phyloP scores from a whole-genome alignment of 2,888 invertebrate species.

The Mactromeris polynyma region DNA sequence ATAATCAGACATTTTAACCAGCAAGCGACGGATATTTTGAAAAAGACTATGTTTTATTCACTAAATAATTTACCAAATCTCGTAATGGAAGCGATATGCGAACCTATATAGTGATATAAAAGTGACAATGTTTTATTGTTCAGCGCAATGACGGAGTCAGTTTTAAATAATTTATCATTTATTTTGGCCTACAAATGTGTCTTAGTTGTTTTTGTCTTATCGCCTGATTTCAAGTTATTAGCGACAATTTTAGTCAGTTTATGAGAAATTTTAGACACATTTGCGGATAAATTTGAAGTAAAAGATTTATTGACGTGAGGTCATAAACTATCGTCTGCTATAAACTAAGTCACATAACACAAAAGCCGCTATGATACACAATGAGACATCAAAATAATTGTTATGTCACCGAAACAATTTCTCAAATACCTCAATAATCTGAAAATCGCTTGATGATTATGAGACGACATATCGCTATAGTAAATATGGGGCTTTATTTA shows the following conservation, averaged over 20 bases:
- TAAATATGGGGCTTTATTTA: neutral
- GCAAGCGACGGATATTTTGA: too few relatives aligned
- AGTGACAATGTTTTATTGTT: too few relatives aligned
- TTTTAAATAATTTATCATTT: too few relatives aligned
- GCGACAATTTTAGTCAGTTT: neutral
- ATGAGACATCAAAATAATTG: neutral
- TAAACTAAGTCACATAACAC: constrained; percentile 16
- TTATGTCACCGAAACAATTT: neutral
- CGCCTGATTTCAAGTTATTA: neutral
- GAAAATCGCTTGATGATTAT: neutral
- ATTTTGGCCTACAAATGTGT: too few relatives aligned
- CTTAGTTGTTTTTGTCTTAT: neutral
- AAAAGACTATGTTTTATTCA: too few relatives aligned
- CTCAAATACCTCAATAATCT: neutral
- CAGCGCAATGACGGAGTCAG: too few relatives aligned
- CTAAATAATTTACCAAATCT: too few relatives aligned
- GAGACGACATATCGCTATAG: neutral
- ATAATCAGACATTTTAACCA: too few relatives aligned
- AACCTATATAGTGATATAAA: too few relatives aligned
- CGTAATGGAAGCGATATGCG: too few relatives aligned
- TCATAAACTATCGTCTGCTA: constrained; percentile 28
- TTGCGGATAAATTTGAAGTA: neutral
- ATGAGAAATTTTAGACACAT: neutral
- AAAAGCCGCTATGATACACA: neutral
- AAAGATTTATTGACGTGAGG: constrained; percentile 7